These are phyloP conservation scores for Desoria tigrina DNA, from an alignment of 2,888 invertebrate species.

Conservation along the genomic window DNA sequence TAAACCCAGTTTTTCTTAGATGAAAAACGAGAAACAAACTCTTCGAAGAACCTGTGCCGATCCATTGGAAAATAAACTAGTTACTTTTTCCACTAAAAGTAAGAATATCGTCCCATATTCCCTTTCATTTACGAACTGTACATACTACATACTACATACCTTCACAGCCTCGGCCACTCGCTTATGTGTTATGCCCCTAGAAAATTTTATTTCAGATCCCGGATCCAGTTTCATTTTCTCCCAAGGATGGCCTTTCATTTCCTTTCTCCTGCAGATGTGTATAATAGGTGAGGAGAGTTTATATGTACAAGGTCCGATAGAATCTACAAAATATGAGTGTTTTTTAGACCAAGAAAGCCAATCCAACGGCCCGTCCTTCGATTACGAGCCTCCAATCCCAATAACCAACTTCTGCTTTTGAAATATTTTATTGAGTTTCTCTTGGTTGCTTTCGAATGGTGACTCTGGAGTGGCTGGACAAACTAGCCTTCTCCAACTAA, in stretches of 20 bases:
- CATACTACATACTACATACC: no score
- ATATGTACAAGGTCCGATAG: neutral
- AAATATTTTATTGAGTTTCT: constrained; percentile 52
- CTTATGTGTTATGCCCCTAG: no score
- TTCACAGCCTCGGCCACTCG: no score
- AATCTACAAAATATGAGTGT: constrained; percentile 7
- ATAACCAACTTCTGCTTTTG: constrained; percentile 46
- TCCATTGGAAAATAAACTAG: no score
- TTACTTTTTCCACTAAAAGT: no score
- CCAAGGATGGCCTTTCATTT: constrained; percentile 47
- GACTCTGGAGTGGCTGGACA: constrained; percentile 18
- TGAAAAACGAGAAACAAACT: no score
- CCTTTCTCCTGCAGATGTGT: constrained; percentile 50
- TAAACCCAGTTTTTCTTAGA: no score
- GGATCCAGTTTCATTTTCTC: constrained; percentile 5
- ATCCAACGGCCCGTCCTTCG: neutral
- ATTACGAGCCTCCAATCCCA: constrained; percentile 10
- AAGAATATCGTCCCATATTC: no score
- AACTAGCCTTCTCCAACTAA: constrained; percentile 12
- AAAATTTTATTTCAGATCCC: no score
- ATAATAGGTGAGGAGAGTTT: constrained; percentile 37
- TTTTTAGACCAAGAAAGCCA: constrained; percentile 10
- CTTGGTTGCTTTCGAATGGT: neutral
- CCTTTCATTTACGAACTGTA: no score
- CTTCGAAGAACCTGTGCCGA: no score